Evolutionary conservation across 2,888 invertebrate species (phyloP), one percentile per base, ranked within the genome.

Genomic region (Dicycla oo): DNA sequence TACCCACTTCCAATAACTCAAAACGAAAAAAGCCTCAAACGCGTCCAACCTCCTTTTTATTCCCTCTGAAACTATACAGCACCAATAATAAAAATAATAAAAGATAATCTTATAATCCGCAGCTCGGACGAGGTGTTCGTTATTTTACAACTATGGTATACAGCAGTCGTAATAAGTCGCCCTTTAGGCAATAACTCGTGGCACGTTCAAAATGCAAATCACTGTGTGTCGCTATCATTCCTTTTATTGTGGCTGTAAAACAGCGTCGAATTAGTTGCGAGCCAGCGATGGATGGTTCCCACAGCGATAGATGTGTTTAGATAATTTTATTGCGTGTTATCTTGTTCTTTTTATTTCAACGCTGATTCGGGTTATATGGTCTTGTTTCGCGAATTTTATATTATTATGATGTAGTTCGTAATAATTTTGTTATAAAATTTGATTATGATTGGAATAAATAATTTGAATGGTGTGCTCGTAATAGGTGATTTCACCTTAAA

Each of bases 231-330:
- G 87, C 88, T 88, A 89, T 90, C 89, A 90, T 90, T 89, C 87
- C 89, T 89, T 89, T 91, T 90, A 90, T 89, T 82, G 86, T 73
- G 71, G 87, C 81, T 82, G 86, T 90, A 90, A 90, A 91, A 84
- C 83, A 83, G 75, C 85, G 83, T 84, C 85, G 87, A 88, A 90
- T 90, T 88, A 87, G 86, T 87, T 87, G 84, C 75, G 78, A 83
- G 75, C 74, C 84, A 77, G 84, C 87, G 82, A 75, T 87, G 84
- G 83, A 85, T 83, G 81, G 75, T 84, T 85, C 88, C 80, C 85
- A 83, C 81, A 78, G 73, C 84, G 84, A 84, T 83, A 79, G 80
- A 80, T 76, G 72, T 74, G 78, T 79, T 75, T 80, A 77, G 83
- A 84, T 83, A 74, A 86, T 78, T 86, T 86, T 86, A 86, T 85